These are phyloP conservation scores for Scalopus aquaticus DNA, from an alignment of 2,113 vertebrate genomes.

Conservation along the genomic window DNA sequence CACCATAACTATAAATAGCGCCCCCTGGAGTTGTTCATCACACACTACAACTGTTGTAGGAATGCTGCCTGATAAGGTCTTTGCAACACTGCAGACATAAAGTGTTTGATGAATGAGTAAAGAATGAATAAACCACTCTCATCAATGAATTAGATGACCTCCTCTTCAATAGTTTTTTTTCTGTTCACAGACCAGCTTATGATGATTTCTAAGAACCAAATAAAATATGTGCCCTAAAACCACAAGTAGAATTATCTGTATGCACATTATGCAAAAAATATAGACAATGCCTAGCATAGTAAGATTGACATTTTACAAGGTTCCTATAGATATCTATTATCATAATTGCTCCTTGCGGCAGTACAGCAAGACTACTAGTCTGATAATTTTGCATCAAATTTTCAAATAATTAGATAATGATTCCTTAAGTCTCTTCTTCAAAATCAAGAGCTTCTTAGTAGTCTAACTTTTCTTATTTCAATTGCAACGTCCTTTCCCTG, in stretches of 20 bases:
- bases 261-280: neutral
- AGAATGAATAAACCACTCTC: neutral
- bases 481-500: neutral
- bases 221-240: neutral
- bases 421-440: neutral
- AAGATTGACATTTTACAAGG: neutral
- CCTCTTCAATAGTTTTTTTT: neutral
- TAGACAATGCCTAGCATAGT: neutral
- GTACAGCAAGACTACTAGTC: neutral
- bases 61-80: neutral
- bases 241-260: neutral
- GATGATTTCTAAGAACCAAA: neutral
- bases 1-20: neutral
- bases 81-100: neutral
- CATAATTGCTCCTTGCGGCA: neutral
- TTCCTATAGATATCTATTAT: neutral
- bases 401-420: neutral
- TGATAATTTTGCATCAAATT: neutral
- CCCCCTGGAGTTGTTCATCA: slow-evolving; percentile 29
- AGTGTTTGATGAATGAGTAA: neutral
- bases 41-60: neutral
- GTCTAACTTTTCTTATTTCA: neutral
- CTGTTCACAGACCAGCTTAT: neutral
- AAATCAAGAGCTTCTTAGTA: neutral
- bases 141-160: neutral